Evolutionary conservation across 2,888 invertebrate species (phyloP).

Genomic region (Tubiluchus corallicola): DNA sequence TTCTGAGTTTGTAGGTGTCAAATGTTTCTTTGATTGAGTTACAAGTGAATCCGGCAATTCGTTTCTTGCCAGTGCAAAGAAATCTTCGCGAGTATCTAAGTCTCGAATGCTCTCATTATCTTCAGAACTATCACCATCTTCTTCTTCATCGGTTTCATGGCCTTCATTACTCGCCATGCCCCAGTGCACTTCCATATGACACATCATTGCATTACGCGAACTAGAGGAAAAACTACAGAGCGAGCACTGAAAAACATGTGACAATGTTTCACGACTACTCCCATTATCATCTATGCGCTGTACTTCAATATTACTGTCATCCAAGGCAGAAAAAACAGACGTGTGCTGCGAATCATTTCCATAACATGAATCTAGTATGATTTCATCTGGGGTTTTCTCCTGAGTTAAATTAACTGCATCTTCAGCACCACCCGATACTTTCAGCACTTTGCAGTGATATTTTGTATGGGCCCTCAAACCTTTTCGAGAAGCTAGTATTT

Average conservation of each 20-base stretch:
- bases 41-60: background rate
- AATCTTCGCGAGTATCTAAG: background rate
- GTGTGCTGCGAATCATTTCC: background rate
- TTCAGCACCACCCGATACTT: background rate
- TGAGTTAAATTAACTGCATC: background rate
- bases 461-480: background rate
- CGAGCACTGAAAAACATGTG: background rate
- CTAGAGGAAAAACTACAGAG: background rate
- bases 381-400: background rate
- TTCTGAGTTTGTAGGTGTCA: background rate
- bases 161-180: background rate
- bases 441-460: conserved; percentile 1
- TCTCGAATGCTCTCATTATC: background rate
- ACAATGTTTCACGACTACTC: background rate
- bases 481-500: background rate
- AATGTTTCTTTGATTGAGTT: no score
- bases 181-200: background rate
- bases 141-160: background rate
- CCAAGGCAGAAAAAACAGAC: background rate
- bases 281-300: background rate
- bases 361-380: conserved; percentile 1
- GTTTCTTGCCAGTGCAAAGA: background rate
- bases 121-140: background rate
- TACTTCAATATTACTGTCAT: background rate
- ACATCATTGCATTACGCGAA: background rate